phyloP scores from a whole-genome alignment of 2,888 invertebrate genomes.

The Metacarcinus magister region DNA sequence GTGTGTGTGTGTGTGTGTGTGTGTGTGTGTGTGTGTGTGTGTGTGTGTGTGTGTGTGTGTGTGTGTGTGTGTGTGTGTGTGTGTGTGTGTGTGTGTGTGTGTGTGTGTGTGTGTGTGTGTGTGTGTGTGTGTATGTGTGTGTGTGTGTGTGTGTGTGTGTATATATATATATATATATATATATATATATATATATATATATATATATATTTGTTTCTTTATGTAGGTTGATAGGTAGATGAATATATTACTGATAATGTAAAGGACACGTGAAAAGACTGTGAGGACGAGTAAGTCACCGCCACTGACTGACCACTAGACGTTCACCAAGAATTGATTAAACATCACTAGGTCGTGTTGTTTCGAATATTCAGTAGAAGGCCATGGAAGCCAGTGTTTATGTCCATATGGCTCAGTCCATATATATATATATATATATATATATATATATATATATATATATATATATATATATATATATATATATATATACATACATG shows the following conservation, averaged over 20 bases:
- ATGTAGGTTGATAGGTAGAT: neutral
- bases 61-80: no score
- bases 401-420: neutral
- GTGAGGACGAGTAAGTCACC: neutral
- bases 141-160: no score
- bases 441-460: no score
- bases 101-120: no score
- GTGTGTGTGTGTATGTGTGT: no score
- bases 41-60: neutral
- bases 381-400: neutral
- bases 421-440: no score
- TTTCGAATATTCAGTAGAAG: neutral
- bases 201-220: neutral
- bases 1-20: slow-evolving; percentile 39
- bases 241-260: neutral
- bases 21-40: slow-evolving; percentile 38
- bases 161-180: no score
- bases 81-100: no score
- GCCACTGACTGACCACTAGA: neutral
- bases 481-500: no score
- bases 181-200: no score
- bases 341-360: neutral
- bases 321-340: neutral
- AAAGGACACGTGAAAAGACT: neutral
- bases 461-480: no score